phyloP scores from a whole-genome alignment of 2,888 invertebrate genomes.

The Hydropsyche betteni region DNA sequence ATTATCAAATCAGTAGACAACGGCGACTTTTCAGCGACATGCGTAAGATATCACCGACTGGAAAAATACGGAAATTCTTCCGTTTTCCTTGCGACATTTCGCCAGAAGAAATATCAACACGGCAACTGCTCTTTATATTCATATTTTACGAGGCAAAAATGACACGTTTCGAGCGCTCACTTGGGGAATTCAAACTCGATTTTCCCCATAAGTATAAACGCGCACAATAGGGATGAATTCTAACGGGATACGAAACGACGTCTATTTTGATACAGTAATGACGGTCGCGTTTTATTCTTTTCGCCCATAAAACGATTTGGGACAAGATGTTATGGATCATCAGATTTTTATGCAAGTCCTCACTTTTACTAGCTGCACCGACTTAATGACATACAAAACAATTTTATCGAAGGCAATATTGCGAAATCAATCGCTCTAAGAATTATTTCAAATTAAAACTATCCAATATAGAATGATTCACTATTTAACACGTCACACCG shows the following conservation, averaged over 20 bases:
- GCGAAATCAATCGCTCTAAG: not conserved
- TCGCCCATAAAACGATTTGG: too few species aligned
- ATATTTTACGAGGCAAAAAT: constrained; percentile 28
- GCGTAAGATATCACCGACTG: too few species aligned
- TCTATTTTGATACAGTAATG: not conserved
- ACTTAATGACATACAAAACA: not conserved
- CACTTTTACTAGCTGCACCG: not conserved
- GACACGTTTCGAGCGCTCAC: constrained; percentile 15
- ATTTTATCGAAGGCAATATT: too few species aligned
- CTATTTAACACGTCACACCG: constrained; percentile 13
- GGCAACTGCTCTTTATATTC: constrained; percentile 24
- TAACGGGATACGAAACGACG: not conserved
- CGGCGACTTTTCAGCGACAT: too few species aligned
- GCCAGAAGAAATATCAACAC: constrained; percentile 20
- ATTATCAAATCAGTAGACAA: too few species aligned
- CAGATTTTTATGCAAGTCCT: too few species aligned
- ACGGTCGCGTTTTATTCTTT: not conserved
- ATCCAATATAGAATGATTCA: constrained; percentile 13
- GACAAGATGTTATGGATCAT: too few species aligned
- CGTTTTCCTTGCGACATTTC: constrained; percentile 20
- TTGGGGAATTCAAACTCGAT: constrained; percentile 10
- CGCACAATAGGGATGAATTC: constrained; percentile 8
- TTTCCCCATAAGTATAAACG: constrained; percentile 8
- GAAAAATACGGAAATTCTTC: constrained; percentile 1
- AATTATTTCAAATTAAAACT: not conserved